Conservation (phyloP, 2,888 invertebrate species). For the Petrolisthes manimaculis region DNA sequence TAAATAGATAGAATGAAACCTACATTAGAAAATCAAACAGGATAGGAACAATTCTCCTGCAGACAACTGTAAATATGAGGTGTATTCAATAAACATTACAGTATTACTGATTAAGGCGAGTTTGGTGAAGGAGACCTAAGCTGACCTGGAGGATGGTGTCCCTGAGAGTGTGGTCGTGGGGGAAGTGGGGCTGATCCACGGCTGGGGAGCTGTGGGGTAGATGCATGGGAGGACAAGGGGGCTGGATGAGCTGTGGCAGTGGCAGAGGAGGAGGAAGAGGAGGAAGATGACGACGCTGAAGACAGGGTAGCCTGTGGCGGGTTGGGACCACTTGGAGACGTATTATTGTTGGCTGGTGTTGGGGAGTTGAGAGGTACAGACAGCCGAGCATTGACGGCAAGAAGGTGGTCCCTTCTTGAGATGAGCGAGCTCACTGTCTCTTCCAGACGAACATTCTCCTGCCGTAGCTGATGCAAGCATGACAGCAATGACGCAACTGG, state of each 20-base stretch:
- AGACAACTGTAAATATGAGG: not conserved
- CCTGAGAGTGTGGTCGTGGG: constrained; percentile 54
- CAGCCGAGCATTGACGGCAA: constrained; percentile 94
- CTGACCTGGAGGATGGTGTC: constrained; percentile 52
- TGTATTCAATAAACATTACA: too few species aligned
- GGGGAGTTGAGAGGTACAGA: constrained; percentile 82
- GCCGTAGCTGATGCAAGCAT: constrained; percentile 92
- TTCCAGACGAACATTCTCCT: constrained; percentile 89
- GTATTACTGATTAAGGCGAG: too few species aligned
- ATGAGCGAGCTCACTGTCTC: constrained; percentile 86
- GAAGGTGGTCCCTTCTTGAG: constrained; percentile 90
- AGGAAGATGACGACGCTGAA: constrained; percentile 55
- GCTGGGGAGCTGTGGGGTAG: constrained; percentile 41
- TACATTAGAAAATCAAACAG: too few species aligned
- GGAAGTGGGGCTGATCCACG: constrained; percentile 45
- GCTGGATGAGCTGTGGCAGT: constrained; percentile 46
- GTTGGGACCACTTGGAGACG: constrained; percentile 30
- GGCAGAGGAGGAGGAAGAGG: constrained; percentile 66
- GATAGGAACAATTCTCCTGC: not conserved
- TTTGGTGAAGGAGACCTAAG: not conserved
- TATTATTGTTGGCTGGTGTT: constrained; percentile 69
- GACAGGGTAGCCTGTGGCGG: constrained; percentile 67
- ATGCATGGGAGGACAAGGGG: constrained; percentile 23
- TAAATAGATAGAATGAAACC: not conserved
- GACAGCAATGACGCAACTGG: constrained; percentile 93